Evolutionary conservation across 2,888 invertebrate species (phyloP).

Genomic region (Leptopterna dolabrata): DNA sequence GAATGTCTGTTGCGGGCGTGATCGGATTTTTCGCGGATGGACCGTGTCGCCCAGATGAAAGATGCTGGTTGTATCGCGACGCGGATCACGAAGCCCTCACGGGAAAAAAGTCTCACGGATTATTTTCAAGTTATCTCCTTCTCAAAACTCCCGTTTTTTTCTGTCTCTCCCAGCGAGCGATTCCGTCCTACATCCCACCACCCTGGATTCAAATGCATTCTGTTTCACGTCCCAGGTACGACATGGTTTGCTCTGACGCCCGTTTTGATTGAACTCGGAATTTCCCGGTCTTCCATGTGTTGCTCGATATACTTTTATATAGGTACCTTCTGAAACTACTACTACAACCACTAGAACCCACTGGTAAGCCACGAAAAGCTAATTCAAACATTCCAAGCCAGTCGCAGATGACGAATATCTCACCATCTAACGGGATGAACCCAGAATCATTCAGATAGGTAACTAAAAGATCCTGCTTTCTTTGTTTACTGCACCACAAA

Average conservation of each 20-base stretch:
- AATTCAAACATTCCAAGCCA: too few relatives aligned
- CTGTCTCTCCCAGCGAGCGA: neutral
- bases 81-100: neutral
- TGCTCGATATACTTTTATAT: neutral
- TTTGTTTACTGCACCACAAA: too few relatives aligned
- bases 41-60: conserved; percentile 2
- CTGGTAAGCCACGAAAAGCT: neutral
- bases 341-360: neutral
- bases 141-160: neutral
- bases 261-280: neutral
- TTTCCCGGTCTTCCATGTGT: neutral
- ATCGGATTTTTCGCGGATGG: conserved; percentile 27
- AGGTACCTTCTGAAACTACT: neutral
- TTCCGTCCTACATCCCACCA: neutral
- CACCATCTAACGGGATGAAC: too few relatives aligned
- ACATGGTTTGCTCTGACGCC: neutral
- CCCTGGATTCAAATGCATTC: neutral
- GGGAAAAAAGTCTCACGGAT: neutral
- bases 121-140: conserved; percentile 3
- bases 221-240: neutral
- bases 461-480: too few relatives aligned
- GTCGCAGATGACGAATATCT: too few relatives aligned
- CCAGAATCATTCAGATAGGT: too few relatives aligned
- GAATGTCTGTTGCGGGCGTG: conserved; percentile 15
- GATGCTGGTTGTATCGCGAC: neutral